These are phyloP conservation scores for Poliocrania exsul DNA, from an alignment of 2,797 vertebrate species.

Conservation along the genomic window DNA sequence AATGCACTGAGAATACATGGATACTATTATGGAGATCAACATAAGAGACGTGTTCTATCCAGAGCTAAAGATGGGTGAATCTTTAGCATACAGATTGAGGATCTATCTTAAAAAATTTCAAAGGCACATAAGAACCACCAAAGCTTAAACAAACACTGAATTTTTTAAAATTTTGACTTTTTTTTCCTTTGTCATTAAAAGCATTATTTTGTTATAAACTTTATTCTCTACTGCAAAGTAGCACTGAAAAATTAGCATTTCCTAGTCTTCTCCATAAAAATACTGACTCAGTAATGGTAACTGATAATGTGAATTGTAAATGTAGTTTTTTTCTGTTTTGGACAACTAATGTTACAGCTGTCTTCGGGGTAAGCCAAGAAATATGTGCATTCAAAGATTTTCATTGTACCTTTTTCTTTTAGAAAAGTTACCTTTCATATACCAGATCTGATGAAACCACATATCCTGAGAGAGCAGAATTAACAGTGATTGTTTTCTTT, in stretches of 20 bases:
- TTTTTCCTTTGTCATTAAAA: not conserved
- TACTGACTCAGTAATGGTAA: not conserved
- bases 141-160: not conserved
- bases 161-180: not conserved
- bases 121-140: not conserved
- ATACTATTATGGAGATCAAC: not conserved
- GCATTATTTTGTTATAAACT: not conserved
- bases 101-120: not conserved
- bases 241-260: not conserved
- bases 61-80: not conserved
- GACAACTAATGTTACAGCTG: not conserved
- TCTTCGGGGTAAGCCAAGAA: not conserved
- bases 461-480: not conserved
- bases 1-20: not conserved
- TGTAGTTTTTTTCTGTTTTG: not conserved
- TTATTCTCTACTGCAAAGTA: not conserved
- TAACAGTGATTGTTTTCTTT: not conserved
- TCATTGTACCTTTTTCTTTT: not conserved
- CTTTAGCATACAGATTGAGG: not conserved
- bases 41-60: not conserved
- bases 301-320: not conserved
- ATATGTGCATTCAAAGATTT: not conserved
- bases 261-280: not conserved
- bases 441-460: not conserved
- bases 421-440: not conserved